Evolutionary conservation across 2,797 vertebrate genomes (phyloP), one percentile per base, ranked within the genome.

Genomic region (Syncerus caffer): DNA sequence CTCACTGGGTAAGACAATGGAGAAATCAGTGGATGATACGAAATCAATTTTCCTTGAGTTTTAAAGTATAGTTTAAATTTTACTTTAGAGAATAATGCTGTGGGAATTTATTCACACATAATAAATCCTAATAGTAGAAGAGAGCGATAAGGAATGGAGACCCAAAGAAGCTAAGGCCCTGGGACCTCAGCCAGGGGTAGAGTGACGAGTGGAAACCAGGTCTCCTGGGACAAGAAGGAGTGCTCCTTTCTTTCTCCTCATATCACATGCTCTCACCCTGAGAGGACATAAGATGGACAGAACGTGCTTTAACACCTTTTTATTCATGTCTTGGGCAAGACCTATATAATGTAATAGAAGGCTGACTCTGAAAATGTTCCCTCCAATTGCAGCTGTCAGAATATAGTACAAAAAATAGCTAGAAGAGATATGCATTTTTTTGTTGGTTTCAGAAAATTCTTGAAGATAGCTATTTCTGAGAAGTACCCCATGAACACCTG

Each of bases 31-130:
- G 67, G 23, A 45, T 84, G 62, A 76, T 83, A 19, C 25, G 60
- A 64, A 90, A 79, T 95, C 71, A 55, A 21, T 89, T 92, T 80
- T 93, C 42, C 85, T 85, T 97, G 93, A n/a, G 1, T 92, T 93
- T 91, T 89, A 85, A 97, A 93, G 78, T 80, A 71, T 38, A 89
- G 12, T 79, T 97, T 97, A 89, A 95, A 85, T 71, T 38, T 85
- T 76, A 38, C 62, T 89, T 76, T 83, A 50, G 47, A 90, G 60
- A 89, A 86, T 67, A 67, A 80, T 87, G 3, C 85, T 38, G 57
- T 89, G 71, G 71, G 29, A 84, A 84, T 91, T 85, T 94, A 90
- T 84, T 96, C 97, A 90, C 42, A 79, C 3, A 11, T 85, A 88
- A 42, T 21, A 97, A 93, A 88, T 96, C 14, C 55, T n/a, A 83